Evolutionary conservation across 2,888 invertebrate species (phyloP).

Genomic region (Heliconius hortense): DNA sequence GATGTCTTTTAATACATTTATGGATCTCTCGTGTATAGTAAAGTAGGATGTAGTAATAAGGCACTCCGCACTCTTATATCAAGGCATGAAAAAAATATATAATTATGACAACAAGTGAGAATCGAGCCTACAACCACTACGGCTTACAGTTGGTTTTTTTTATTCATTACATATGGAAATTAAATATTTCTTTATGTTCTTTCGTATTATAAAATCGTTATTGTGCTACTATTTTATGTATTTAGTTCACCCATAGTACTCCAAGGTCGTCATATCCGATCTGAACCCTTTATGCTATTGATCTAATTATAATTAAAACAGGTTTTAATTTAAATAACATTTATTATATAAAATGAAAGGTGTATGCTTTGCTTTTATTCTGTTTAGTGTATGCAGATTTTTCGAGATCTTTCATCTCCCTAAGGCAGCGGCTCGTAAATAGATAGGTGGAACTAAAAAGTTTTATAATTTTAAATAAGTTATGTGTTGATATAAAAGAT

Average conservation of each 20-base stretch:
- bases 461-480: neutral
- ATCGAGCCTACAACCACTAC: too few relatives aligned
- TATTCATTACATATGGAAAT: too few relatives aligned
- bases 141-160: too few relatives aligned
- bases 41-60: too few relatives aligned
- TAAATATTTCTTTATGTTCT: neutral
- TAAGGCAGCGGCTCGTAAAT: neutral
- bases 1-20: neutral
- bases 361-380: neutral
- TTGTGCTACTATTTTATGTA: neutral
- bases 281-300: neutral
- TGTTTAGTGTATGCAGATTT: neutral
- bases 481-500: too few relatives aligned
- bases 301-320: neutral
- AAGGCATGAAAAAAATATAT: too few relatives aligned
- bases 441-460: neutral
- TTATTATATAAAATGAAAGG: neutral
- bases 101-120: too few relatives aligned
- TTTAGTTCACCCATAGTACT: neutral
- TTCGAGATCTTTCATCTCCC: constrained; percentile 1
- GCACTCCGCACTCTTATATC: too few relatives aligned
- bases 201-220: neutral
- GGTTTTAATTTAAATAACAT: neutral
- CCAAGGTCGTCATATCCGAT: neutral
- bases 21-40: neutral